Percentiles rank a stretch among this genome's conserved stretches.
These are phyloP conservation scores for Holacanthella duospinosa DNA, from an alignment of 2,888 invertebrate genomes.

Conservation along the genomic window DNA sequence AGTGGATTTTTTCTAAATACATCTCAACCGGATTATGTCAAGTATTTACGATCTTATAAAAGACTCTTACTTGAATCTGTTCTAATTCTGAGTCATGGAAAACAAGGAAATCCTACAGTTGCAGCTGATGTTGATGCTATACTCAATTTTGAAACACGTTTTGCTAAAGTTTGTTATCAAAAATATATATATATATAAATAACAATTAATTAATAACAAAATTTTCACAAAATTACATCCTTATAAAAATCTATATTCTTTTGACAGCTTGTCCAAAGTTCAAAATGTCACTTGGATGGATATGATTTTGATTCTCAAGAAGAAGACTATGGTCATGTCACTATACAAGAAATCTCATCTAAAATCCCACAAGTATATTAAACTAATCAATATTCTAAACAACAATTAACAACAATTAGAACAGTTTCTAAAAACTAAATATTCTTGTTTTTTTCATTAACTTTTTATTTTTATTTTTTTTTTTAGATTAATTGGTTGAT, in stretches of 20 bases:
- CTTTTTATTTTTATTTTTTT: constrained; percentile 1
- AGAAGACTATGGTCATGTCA: constrained; percentile 43
- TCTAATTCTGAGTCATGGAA: constrained; percentile 42
- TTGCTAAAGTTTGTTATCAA: constrained; percentile 43
- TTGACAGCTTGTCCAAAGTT: constrained; percentile 27
- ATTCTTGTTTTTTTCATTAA: background rate
- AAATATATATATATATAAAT: background rate
- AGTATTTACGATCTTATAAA: constrained; percentile 43
- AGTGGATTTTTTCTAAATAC: constrained; percentile 45
- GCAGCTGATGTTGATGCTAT: constrained; percentile 41
- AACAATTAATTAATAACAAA: background rate
- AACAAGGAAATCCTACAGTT: constrained; percentile 38
- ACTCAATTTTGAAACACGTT: constrained; percentile 43
- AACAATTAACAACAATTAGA: no score
- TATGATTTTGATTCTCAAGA: constrained; percentile 37
- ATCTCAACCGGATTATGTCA: constrained; percentile 40
- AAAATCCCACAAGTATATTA: constrained; percentile 41
- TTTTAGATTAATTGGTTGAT: constrained; percentile 39
- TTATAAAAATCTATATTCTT: background rate
- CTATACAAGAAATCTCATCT: constrained; percentile 41
- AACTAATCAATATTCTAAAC: constrained; percentile 1
- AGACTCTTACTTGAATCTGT: constrained; percentile 43
- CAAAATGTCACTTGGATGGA: constrained; percentile 34
- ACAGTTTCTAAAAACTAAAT: constrained; percentile 1
- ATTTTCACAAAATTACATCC: no score